These are phyloP conservation scores for Chionodraco myersi DNA, from an alignment of 2,113 vertebrate genomes.

Conservation along the genomic window DNA sequence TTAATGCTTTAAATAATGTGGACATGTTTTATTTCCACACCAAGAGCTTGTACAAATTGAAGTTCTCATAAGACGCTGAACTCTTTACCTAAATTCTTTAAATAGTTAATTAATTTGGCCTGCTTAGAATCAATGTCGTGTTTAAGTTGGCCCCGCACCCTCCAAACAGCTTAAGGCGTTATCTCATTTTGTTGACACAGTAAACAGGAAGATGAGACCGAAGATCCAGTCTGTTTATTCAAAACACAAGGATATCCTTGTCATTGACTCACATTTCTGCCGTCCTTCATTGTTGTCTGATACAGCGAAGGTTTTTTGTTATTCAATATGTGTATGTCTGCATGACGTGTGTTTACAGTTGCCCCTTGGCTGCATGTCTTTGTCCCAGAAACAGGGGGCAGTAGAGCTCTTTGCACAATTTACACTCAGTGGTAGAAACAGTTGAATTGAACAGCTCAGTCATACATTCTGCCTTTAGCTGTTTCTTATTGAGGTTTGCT, in stretches of 20 bases:
- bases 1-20: background rate
- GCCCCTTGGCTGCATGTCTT: constrained; percentile 35
- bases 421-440: background rate
- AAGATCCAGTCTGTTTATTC: constrained; percentile 30
- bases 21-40: background rate
- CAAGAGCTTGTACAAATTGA: background rate
- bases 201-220: constrained; percentile 50
- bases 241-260: constrained; percentile 38
- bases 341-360: constrained; percentile 14
- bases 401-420: constrained; percentile 17
- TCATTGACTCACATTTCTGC: constrained; percentile 12
- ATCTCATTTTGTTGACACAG: constrained; percentile 56
- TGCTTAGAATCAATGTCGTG: constrained; percentile 18
- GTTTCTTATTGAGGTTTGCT: background rate
- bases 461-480: background rate
- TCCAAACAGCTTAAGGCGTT: constrained; percentile 11
- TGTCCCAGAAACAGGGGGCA: constrained; percentile 52
- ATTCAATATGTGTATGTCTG: background rate
- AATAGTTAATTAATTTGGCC: background rate
- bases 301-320: background rate
- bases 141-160: constrained; percentile 6
- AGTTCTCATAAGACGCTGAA: background rate
- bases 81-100: background rate
- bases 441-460: background rate
- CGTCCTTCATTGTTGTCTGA: background rate